Conservation (phyloP, 1,140 invertebrate genomes). For the Bradynema listronoti region DNA sequence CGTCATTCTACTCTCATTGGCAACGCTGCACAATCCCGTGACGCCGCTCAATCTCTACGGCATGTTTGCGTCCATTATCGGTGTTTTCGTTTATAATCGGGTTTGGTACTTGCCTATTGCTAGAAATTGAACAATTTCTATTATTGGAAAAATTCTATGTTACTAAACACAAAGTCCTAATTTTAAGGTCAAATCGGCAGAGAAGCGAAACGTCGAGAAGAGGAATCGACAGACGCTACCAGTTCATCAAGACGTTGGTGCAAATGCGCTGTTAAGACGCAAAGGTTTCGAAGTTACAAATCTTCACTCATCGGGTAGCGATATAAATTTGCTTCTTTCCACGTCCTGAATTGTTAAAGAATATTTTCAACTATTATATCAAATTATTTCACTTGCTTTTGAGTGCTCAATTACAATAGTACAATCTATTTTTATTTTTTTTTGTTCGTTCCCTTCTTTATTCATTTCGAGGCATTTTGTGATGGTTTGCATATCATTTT, state of each 20-base stretch:
- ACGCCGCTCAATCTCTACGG: constrained; percentile 78
- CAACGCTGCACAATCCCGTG: constrained; percentile 84
- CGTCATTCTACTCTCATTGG: constrained; percentile 78
- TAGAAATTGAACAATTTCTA: constrained; percentile 7
- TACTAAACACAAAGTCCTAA: not conserved
- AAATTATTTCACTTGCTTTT: no score
- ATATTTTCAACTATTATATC: no score
- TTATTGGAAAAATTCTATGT: constrained; percentile 1
- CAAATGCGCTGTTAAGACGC: not conserved
- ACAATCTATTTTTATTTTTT: no score
- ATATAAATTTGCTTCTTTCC: constrained; percentile 3
- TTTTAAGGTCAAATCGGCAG: constrained; percentile 8
- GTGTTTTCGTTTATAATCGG: constrained; percentile 79
- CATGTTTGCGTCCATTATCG: constrained; percentile 80
- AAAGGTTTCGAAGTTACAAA: constrained; percentile 3
- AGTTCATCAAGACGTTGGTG: not conserved
- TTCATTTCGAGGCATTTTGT: no score
- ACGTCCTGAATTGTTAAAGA: no score
- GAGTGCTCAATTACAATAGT: no score
- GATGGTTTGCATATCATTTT: no score
- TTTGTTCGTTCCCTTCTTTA: no score
- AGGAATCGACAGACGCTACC: not conserved
- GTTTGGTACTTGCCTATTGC: no score
- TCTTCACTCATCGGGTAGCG: not conserved
- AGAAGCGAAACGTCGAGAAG: not conserved